phyloP scores from a whole-genome alignment of 37 sponge, comb jelly and placozoan species.

The Agelas oroides region DNA sequence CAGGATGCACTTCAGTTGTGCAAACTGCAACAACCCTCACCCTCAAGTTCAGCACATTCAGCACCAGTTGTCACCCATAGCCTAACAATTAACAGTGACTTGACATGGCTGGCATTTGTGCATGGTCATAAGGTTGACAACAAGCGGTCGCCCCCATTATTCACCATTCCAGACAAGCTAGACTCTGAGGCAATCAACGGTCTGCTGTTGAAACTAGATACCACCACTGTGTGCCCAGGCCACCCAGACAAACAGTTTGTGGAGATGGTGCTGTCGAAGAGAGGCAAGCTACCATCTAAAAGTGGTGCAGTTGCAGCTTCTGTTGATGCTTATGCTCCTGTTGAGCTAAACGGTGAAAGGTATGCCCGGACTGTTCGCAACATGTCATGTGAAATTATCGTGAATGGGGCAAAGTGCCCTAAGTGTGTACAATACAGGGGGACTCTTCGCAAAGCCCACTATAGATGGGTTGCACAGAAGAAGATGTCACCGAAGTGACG shows the following conservation, averaged over 20 bases:
- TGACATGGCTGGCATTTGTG: slow-evolving; percentile 36
- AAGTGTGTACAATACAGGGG: slow-evolving; percentile 54
- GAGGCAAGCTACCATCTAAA: slow-evolving; percentile 35
- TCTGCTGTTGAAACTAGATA: slow-evolving; percentile 25
- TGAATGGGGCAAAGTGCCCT: slow-evolving; percentile 19
- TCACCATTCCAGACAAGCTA: neutral
- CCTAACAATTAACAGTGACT: slow-evolving; percentile 25
- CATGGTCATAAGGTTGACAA: slow-evolving; percentile 41
- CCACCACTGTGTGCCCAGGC: slow-evolving; percentile 30
- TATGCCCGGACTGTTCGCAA: slow-evolving; percentile 43
- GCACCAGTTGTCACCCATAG: slow-evolving; percentile 23
- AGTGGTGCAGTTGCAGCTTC: slow-evolving; percentile 35
- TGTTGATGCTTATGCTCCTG: slow-evolving; percentile 20
- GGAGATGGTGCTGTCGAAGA: slow-evolving; percentile 27
- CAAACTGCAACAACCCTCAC: no score
- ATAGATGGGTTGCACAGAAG: slow-evolving; percentile 18
- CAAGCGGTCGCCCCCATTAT: slow-evolving; percentile 10
- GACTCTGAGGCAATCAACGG: neutral
- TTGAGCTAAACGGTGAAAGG: slow-evolving; percentile 13
- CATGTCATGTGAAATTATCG: slow-evolving; percentile 37
- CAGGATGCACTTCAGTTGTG: no score
- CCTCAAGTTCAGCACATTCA: no score
- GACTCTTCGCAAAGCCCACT: slow-evolving; percentile 29
- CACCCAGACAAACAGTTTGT: slow-evolving; percentile 40
- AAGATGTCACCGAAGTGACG: slow-evolving; percentile 7